Conservation (phyloP, 2,113 vertebrate species). For the Seriola rivoliana region DNA sequence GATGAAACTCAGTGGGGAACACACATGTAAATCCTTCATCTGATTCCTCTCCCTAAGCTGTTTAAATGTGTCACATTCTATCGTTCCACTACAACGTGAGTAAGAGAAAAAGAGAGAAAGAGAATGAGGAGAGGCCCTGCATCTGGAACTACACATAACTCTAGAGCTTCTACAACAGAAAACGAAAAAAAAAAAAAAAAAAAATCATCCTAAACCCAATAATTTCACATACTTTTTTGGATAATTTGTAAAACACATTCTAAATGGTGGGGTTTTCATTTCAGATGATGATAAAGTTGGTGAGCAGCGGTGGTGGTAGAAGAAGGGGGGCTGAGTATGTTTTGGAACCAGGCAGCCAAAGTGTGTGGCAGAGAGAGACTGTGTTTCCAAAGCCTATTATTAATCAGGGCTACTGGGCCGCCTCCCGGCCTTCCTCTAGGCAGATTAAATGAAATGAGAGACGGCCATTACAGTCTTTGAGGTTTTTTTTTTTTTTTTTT, state of each 20-base stretch:
- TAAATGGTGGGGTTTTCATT: conserved; percentile 70
- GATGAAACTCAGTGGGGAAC: conserved; percentile 1
- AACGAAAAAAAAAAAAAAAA: neutral
- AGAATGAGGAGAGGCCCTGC: conserved; percentile 11
- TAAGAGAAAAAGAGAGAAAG: neutral
- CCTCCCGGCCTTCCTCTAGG: conserved; percentile 81
- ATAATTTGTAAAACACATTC: conserved; percentile 75
- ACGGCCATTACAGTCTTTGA: conserved; percentile 80
- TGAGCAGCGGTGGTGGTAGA: conserved; percentile 48
- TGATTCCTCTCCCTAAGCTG: conserved; percentile 26
- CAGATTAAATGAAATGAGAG: conserved; percentile 86
- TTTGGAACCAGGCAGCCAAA: conserved; percentile 67
- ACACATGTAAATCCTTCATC: conserved; percentile 39
- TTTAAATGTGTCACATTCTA: conserved; percentile 60
- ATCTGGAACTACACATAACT: conserved; percentile 26
- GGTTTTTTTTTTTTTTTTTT: conserved; percentile 48
- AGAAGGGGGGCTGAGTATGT: conserved; percentile 35
- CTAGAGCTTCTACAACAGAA: conserved; percentile 29
- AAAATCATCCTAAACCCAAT: conserved; percentile 34
- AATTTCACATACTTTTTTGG: conserved; percentile 48
- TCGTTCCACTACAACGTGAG: conserved; percentile 24
- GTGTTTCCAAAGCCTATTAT: conserved; percentile 82
- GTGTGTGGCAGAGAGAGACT: conserved; percentile 70
- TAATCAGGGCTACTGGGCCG: conserved; percentile 81
- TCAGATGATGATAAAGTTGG: conserved; percentile 68